Conservation (phyloP, 1,140 invertebrate genomes). For the Temnothorax curvispinosus region DNA sequence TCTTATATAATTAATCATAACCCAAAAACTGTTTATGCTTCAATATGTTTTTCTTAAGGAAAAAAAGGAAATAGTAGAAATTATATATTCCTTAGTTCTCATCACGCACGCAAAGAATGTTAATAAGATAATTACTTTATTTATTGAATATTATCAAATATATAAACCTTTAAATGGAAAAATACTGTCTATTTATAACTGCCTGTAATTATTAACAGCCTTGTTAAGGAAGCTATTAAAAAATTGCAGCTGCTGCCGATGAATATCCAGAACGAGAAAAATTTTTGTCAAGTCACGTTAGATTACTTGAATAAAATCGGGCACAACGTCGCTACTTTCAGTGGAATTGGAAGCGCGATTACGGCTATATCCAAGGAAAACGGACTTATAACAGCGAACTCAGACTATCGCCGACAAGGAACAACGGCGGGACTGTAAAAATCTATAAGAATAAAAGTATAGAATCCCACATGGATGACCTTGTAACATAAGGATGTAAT, state of each 20-base stretch:
- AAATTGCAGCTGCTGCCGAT: conserved; percentile 90
- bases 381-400: conserved; percentile 85
- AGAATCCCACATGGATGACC: neutral
- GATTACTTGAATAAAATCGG: conserved; percentile 84
- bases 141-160: neutral
- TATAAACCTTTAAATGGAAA: neutral
- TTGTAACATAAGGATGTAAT: neutral
- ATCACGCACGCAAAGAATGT: neutral
- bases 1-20: neutral
- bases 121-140: neutral
- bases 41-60: neutral
- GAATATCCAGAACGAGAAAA: conserved; percentile 87
- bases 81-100: neutral
- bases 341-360: conserved; percentile 86
- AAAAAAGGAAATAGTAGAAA: too few species aligned
- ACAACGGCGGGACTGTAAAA: conserved; percentile 70
- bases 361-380: conserved; percentile 84
- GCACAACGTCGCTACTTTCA: conserved; percentile 82
- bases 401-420: conserved; percentile 87
- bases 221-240: neutral
- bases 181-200: neutral
- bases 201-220: neutral
- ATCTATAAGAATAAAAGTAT: neutral
- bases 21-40: neutral
- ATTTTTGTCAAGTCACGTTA: conserved; percentile 86